phyloP scores from a whole-genome alignment of 2,113 vertebrate species.

The Morone saxatilis region DNA sequence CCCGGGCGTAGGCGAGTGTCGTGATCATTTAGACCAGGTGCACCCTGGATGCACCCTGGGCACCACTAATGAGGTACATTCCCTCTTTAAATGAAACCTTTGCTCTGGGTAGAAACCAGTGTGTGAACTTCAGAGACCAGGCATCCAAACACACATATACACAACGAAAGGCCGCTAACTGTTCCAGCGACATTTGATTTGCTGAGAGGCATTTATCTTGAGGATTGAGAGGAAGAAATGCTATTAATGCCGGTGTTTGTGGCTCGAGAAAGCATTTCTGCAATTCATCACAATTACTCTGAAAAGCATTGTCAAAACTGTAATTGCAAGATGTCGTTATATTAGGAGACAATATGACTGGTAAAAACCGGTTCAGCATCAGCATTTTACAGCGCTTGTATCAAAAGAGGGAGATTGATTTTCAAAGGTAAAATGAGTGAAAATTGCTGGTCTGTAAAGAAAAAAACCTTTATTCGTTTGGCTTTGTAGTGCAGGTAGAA shows the following conservation, averaged over 20 bases:
- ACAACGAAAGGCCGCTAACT: conserved; percentile 14
- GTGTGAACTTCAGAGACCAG: conserved; percentile 60
- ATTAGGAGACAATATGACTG: background rate
- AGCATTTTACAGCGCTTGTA: conserved; percentile 63
- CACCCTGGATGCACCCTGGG: conserved; percentile 64
- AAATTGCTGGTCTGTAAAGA: conserved; percentile 33
- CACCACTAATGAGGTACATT: conserved; percentile 77
- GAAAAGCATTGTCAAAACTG: conserved; percentile 3
- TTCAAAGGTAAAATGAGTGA: conserved; percentile 50
- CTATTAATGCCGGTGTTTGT: conserved; percentile 5
- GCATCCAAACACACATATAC: conserved; percentile 23
- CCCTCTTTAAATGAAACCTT: conserved; percentile 73
- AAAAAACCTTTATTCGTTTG: conserved; percentile 40
- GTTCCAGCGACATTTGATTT: conserved; percentile 29
- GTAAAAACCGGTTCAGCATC: conserved; percentile 26
- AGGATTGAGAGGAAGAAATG: conserved; percentile 31
- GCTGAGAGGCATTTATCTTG: conserved; percentile 10
- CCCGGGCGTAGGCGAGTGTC: conserved; percentile 64
- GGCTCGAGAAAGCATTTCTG: conserved; percentile 20
- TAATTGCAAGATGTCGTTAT: conserved; percentile 9
- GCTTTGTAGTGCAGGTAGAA: conserved; percentile 53
- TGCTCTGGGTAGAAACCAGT: conserved; percentile 52
- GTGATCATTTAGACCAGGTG: conserved; percentile 75
- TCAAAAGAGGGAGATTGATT: conserved; percentile 46
- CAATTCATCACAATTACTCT: conserved; percentile 35